These are phyloP conservation scores for Tetrax tetrax DNA, from an alignment of 2,113 vertebrate species.

Conservation along the genomic window DNA sequence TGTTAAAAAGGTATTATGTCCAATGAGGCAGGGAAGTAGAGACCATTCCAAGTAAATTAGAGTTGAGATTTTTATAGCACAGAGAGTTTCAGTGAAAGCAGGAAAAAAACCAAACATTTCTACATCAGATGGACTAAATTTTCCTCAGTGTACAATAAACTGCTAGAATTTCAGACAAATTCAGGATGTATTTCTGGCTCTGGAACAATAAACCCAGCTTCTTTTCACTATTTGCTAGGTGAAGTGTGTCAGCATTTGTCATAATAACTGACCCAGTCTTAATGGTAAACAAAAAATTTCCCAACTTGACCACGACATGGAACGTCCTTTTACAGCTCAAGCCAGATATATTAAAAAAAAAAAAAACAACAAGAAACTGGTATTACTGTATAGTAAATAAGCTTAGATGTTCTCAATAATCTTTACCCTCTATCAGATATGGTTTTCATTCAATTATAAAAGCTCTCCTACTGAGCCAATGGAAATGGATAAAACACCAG, in stretches of 20 bases:
- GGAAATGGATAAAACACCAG: neutral
- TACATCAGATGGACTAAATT: neutral
- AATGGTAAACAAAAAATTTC: neutral
- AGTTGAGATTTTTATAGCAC: neutral
- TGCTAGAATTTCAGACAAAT: neutral
- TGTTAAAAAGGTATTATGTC: neutral
- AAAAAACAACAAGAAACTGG: neutral
- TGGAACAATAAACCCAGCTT: neutral
- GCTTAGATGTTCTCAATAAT: neutral
- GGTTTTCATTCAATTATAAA: neutral
- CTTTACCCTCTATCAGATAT: neutral
- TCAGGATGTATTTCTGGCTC: neutral
- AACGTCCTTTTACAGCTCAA: neutral
- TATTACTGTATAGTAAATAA: neutral
- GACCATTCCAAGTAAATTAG: neutral
- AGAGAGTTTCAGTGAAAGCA: neutral
- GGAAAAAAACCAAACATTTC: neutral
- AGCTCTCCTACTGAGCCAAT: neutral
- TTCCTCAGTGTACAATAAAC: neutral
- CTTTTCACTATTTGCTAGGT: neutral
- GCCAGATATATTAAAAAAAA: neutral
- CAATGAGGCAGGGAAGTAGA: neutral
- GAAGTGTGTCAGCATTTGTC: neutral
- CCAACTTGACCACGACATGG: neutral
- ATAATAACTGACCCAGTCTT: neutral